Evolutionary conservation across 2,113 vertebrate genomes (phyloP).

Genomic region (Zosterops pallidus): DNA sequence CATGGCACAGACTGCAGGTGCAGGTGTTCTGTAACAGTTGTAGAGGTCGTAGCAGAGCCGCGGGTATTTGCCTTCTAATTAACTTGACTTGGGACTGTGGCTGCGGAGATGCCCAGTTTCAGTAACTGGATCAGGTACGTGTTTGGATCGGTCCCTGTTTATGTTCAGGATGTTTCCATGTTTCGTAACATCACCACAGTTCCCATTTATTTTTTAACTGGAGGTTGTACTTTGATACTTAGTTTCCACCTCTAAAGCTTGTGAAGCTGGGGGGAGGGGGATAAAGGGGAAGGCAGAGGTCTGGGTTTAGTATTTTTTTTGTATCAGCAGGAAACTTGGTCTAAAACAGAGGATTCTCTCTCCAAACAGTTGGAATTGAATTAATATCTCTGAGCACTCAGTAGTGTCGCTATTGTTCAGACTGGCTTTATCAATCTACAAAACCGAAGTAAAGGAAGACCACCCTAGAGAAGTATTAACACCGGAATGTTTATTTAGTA

Average conservation of each 20-base stretch:
- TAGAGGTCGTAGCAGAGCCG: neutral
- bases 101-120: neutral
- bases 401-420: slow-evolving; percentile 12
- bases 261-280: neutral
- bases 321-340: neutral
- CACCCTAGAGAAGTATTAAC: slow-evolving; percentile 44
- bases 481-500: slow-evolving; percentile 40
- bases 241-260: neutral
- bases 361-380: neutral
- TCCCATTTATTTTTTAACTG: neutral
- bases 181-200: neutral
- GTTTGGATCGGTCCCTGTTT: neutral
- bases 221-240: slow-evolving; percentile 13
- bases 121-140: neutral
- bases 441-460: slow-evolving; percentile 25
- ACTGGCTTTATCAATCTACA: neutral
- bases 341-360: slow-evolving; percentile 2
- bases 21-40: rapidly evolving
- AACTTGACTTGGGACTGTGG: neutral
- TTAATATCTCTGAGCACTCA: neutral
- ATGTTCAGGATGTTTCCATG: neutral
- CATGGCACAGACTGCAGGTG: neutral
- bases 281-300: neutral
- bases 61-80: neutral
- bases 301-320: neutral